These are phyloP conservation scores for Glyphotaelius pellucidus DNA, from an alignment of 2,888 invertebrate species.

Conservation along the genomic window DNA sequence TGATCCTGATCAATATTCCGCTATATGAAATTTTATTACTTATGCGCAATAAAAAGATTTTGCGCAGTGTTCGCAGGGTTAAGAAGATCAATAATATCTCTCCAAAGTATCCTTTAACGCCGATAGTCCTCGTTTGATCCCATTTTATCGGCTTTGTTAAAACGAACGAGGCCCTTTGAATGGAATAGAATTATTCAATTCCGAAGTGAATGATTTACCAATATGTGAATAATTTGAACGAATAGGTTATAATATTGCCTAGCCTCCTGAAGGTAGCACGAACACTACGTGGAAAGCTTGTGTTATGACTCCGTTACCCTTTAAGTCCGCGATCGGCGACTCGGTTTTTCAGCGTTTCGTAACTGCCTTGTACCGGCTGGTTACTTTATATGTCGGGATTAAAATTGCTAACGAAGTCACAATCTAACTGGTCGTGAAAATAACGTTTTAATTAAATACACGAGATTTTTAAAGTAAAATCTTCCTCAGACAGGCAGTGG, in stretches of 20 bases:
- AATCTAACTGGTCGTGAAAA: background rate
- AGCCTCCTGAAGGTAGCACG: background rate
- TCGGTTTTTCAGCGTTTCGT: background rate
- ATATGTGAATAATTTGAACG: constrained; percentile 8
- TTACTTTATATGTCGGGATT: background rate
- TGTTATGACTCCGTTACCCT: background rate
- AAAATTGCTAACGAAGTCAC: background rate
- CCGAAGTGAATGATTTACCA: constrained; percentile 21
- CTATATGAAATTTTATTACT: constrained; percentile 44
- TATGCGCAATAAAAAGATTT: constrained; percentile 45
- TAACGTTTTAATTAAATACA: background rate
- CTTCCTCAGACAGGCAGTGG: background rate
- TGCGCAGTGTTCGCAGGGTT: constrained; percentile 37
- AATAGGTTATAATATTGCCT: background rate
- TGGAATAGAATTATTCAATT: constrained; percentile 41
- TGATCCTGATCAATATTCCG: constrained; percentile 45
- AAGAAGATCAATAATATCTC: constrained; percentile 46
- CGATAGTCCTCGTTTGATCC: constrained; percentile 28
- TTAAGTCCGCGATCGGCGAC: background rate
- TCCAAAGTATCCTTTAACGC: constrained; percentile 33
- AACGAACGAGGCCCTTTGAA: constrained; percentile 25
- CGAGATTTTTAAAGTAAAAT: background rate
- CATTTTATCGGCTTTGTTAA: constrained; percentile 37
- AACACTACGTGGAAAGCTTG: background rate
- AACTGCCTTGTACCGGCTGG: background rate